Evolutionary conservation across 2,113 vertebrate species (phyloP).

Genomic region (Pontoporia blainvillei): DNA sequence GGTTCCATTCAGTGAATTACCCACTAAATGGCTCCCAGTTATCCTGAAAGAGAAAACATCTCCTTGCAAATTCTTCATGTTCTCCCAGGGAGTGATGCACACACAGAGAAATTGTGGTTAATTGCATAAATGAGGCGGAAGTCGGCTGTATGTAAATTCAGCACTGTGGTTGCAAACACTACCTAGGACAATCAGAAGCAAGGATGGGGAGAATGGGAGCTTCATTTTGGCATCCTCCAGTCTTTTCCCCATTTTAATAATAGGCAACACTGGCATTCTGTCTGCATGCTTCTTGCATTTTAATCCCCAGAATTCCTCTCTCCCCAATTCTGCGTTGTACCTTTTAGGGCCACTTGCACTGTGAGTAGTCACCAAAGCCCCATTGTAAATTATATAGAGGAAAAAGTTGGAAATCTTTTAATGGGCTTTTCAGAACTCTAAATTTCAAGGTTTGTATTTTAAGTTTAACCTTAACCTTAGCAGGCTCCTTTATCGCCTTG

Average conservation of each 20-base stretch:
- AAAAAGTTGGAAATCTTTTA: background rate
- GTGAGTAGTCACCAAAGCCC: background rate
- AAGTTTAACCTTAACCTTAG: background rate
- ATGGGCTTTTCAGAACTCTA: background rate
- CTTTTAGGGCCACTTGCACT: background rate
- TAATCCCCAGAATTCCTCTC: constrained; percentile 3
- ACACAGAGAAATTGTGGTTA: background rate
- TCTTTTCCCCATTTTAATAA: background rate
- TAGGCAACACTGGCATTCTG: background rate
- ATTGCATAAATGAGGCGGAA: background rate
- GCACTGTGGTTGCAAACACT: background rate
- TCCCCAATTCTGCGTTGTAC: background rate
- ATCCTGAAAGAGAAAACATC: background rate
- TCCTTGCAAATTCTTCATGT: background rate
- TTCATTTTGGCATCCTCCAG: background rate
- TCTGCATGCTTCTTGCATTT: background rate
- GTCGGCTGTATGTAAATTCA: background rate
- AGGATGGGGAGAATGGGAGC: background rate
- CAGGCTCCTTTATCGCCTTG: background rate
- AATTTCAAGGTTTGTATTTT: background rate
- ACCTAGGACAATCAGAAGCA: background rate
- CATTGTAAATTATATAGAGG: background rate
- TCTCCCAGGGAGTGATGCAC: background rate
- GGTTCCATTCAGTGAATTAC: background rate
- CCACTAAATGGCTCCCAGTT: background rate